phyloP scores from a whole-genome alignment of 2,113 vertebrate species.

The Chlamydotis undulata region DNA sequence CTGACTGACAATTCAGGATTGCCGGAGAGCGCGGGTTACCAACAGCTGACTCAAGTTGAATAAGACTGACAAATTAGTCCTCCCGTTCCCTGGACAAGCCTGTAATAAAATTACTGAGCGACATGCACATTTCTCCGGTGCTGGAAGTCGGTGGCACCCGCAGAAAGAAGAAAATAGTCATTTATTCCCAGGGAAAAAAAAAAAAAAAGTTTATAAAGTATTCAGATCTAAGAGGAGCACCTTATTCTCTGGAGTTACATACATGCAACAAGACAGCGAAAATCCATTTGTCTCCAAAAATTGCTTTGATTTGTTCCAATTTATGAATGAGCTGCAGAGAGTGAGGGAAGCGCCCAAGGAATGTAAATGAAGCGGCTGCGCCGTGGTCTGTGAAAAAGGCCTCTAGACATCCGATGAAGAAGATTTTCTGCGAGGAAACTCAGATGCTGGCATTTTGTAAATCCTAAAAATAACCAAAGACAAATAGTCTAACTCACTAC shows the following conservation, averaged over 20 bases:
- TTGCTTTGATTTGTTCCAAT: constrained; percentile 32
- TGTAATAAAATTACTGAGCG: constrained; percentile 3
- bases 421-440: constrained; percentile 40
- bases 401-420: constrained; percentile 47
- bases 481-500: constrained; percentile 86
- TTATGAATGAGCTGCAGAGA: constrained; percentile 41
- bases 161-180: background rate
- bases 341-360: constrained; percentile 4
- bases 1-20: constrained; percentile 55
- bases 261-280: background rate
- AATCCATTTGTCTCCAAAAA: constrained; percentile 41
- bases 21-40: constrained; percentile 40
- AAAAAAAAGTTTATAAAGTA: background rate
- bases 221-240: background rate
- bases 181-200: background rate
- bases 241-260: background rate
- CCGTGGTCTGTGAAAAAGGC: constrained; percentile 31
- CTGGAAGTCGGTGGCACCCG: background rate
- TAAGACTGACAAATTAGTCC: constrained; percentile 18
- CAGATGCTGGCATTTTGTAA: constrained; percentile 66
- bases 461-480: constrained; percentile 81
- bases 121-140: background rate
- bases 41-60: constrained; percentile 39
- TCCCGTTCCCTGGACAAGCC: background rate
- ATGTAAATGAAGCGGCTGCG: constrained; percentile 47